phyloP scores from a whole-genome alignment of 2,113 vertebrate species.

The Lampris incognitus region DNA sequence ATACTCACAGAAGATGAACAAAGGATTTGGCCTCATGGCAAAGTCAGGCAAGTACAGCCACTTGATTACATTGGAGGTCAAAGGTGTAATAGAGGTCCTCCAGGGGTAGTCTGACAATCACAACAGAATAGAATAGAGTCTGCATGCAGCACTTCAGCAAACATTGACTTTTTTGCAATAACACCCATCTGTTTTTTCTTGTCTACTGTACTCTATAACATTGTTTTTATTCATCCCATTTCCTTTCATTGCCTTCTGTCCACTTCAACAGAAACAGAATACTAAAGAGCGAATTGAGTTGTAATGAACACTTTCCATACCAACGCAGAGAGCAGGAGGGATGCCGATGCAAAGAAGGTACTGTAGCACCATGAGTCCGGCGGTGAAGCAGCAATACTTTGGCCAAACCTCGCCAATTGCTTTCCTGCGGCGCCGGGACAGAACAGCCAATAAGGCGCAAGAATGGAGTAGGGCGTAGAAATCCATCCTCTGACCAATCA shows the following conservation, averaged over 20 bases:
- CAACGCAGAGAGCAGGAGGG: conserved; percentile 81
- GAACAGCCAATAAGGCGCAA: conserved; percentile 77
- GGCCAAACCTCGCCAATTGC: conserved; percentile 86
- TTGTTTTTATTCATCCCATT: not conserved
- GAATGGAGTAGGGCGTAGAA: conserved; percentile 79
- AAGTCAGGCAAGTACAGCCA: conserved; percentile 85
- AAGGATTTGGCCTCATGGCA: conserved; percentile 79
- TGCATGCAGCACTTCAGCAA: too few relatives aligned
- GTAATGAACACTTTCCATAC: conserved; percentile 49
- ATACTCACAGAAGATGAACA: conserved; percentile 82
- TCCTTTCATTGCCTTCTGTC: conserved; percentile 10
- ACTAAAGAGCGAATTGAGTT: not conserved
- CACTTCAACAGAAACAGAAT: not conserved
- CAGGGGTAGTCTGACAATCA: conserved; percentile 80
- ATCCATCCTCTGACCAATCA: conserved; percentile 82
- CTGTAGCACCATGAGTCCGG: conserved; percentile 81
- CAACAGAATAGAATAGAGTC: not conserved
- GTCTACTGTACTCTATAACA: too few relatives aligned
- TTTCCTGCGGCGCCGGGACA: conserved; percentile 79
- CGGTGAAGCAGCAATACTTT: conserved; percentile 83
- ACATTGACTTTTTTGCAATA: too few relatives aligned
- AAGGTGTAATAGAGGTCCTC: conserved; percentile 75
- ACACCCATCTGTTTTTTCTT: too few relatives aligned
- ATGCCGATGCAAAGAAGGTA: conserved; percentile 83
- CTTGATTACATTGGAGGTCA: conserved; percentile 84